Conservation (phyloP, 2,113 vertebrate species). For the Candoia aspera region DNA sequence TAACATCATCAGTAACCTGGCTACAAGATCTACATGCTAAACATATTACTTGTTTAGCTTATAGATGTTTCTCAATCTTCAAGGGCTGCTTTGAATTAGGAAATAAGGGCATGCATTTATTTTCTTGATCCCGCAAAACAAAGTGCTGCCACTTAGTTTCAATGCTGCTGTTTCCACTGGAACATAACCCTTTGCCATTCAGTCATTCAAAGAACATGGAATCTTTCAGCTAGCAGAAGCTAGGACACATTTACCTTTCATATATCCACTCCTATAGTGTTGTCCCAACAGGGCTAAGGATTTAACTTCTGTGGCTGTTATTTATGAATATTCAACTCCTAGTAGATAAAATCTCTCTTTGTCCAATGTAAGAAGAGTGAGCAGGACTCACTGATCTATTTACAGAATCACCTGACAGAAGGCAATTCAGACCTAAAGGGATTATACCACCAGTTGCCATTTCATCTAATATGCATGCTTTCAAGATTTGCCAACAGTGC, state of each 20-base stretch:
- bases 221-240: constrained; percentile 21
- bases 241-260: neutral
- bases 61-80: constrained; percentile 60
- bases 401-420: neutral
- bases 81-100: constrained; percentile 48
- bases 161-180: neutral
- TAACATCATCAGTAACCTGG: constrained; percentile 34
- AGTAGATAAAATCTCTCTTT: neutral
- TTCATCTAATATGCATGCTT: constrained; percentile 32
- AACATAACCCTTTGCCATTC: constrained; percentile 29
- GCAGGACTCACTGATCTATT: neutral
- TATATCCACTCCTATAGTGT: neutral
- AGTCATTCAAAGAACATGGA: constrained; percentile 48
- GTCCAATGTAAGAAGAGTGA: neutral
- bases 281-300: neutral
- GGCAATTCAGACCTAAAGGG: constrained; percentile 1
- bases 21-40: constrained; percentile 60
- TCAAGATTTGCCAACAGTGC: neutral
- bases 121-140: constrained; percentile 33
- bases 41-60: constrained; percentile 55
- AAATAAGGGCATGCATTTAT: constrained; percentile 43
- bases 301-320: neutral
- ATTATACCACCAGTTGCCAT: neutral
- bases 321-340: neutral
- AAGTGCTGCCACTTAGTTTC: constrained; percentile 4